Conservation (phyloP, 2,113 vertebrate genomes). For the Aspiorhynchus laticeps region DNA sequence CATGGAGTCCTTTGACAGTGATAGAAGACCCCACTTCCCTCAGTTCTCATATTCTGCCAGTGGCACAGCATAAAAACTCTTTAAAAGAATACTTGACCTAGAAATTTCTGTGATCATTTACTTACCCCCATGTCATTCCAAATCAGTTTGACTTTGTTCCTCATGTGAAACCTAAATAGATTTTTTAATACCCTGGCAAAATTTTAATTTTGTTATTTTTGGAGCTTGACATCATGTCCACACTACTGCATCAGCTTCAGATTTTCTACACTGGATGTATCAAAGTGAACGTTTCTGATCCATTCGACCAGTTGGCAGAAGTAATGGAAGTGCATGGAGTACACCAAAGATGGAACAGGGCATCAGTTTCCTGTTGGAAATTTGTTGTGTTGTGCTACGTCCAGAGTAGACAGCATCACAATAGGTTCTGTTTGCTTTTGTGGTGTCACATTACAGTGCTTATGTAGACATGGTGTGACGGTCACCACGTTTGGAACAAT, state of each 20-base stretch:
- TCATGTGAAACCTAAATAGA: background rate
- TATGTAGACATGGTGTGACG: background rate
- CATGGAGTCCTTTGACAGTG: conserved; percentile 86
- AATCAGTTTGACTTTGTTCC: background rate
- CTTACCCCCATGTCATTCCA: background rate
- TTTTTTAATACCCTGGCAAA: background rate
- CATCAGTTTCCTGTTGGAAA: background rate
- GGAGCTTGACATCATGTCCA: background rate
- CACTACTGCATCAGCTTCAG: background rate
- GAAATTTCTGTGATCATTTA: background rate
- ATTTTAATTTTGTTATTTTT: background rate
- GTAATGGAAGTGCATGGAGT: background rate
- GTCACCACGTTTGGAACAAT: background rate
- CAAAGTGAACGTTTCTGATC: background rate
- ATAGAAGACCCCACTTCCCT: conserved; percentile 86
- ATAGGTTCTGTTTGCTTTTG: background rate
- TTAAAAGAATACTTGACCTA: background rate
- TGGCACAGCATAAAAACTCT: conserved; percentile 69
- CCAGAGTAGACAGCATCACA: background rate
- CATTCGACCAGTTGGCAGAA: background rate
- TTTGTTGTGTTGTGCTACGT: background rate
- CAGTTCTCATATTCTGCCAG: conserved; percentile 98
- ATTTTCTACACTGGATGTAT: background rate
- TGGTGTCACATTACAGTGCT: background rate
- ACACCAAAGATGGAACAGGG: background rate